These are phyloP conservation scores for Chiloscyllium punctatum DNA, from an alignment of 2,797 vertebrate species.

Conservation along the genomic window DNA sequence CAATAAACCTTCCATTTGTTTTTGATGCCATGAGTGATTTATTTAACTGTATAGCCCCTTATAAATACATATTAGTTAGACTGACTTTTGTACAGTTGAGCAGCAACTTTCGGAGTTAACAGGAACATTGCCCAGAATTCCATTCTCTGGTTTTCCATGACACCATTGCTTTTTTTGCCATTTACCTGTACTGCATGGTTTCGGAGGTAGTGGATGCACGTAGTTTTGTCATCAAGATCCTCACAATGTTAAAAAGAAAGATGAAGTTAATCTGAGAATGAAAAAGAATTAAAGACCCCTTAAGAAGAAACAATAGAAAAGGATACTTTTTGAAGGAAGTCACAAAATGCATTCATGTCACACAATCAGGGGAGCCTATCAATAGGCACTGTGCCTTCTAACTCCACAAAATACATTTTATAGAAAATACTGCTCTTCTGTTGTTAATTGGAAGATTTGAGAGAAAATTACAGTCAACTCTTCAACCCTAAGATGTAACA, in stretches of 20 bases:
- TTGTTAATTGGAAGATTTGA: too few species aligned
- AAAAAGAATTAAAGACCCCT: conserved; percentile 39
- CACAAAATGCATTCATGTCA: not conserved
- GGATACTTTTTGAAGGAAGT: not conserved
- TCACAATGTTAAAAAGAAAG: conserved; percentile 95
- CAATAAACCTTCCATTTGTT: not conserved
- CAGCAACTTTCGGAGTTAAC: too few species aligned
- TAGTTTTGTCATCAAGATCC: conserved; percentile 94
- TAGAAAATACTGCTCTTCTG: too few species aligned
- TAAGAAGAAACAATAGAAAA: not conserved
- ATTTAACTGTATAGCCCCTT: too few species aligned
- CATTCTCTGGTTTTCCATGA: too few species aligned
- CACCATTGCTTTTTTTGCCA: not conserved
- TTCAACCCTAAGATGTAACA: too few species aligned
- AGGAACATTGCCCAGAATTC: too few species aligned
- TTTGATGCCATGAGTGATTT: too few species aligned
- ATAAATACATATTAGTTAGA: too few species aligned
- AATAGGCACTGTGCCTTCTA: too few species aligned
- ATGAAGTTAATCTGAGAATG: conserved; percentile 83
- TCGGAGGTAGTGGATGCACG: conserved; percentile 92
- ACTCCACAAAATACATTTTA: not conserved
- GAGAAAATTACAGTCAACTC: too few species aligned
- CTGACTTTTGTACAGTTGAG: too few species aligned
- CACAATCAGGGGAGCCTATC: not conserved
- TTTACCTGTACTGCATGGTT: conserved; percentile 93